Base-by-base conservation (phyloP, 1,140 invertebrate genomes). In the Ceratitis capitata region DNA sequence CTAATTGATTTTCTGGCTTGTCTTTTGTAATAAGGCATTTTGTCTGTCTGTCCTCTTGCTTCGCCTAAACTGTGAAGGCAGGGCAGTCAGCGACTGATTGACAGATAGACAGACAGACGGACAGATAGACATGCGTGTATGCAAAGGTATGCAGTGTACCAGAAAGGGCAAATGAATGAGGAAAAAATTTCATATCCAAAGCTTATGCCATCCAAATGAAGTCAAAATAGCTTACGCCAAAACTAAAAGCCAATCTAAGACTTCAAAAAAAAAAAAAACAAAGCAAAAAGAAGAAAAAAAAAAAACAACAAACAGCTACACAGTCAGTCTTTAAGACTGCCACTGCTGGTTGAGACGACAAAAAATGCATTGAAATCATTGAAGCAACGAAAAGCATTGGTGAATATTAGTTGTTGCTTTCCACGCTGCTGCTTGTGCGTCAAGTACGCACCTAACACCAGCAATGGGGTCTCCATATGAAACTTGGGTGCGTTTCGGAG, bases 111-210 rank as follows among this genome's bases (percentile, higher is more conserved):
- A 26, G 56, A n/a, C n/a, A n/a, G n/a, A n/a, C n/a, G n/a, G n/a
- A n/a, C n/a, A n/a, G n/a, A n/a, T n/a, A n/a, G n/a, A n/a, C n/a
- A n/a, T n/a, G n/a, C n/a, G n/a, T n/a, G 69, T 78, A 78, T 47
- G 69, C 39, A 78, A 78, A 78, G 69, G 69, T 78, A 78, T 78
- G 69, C 69, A 32, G n/a, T 45, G 69, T 78, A 45, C 69, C 69
- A 78, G 26, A 78, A 78, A 78, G 69, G 69, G n/a, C 45, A 32
- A 78, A 78, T 47, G 45, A 3, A 78, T 19, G 9, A 78, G 6
- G 23, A 23, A 78, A 74, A 42, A 10, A 78, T 2, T 32, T 5
- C 5, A 26, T 45, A 78, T 7, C 19, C 29, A n/a, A 78, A 78
- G 69, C 16, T 1, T 47, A 39, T 78, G 69, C 39, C 69, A 45